These are phyloP conservation scores for Amphipyra berbera DNA, from an alignment of 2,888 invertebrate genomes.

Conservation along the genomic window DNA sequence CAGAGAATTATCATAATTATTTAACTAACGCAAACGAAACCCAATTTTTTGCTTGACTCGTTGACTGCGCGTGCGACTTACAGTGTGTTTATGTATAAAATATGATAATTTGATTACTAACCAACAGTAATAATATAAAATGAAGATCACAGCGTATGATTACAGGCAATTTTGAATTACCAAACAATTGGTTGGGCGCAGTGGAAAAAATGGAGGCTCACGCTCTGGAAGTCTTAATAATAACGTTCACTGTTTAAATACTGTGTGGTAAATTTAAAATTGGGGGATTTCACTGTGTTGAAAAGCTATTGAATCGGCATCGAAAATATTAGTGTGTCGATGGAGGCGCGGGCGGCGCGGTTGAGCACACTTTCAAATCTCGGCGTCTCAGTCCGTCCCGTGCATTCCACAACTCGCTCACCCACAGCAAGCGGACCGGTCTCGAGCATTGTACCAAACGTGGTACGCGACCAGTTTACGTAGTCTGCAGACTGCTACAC, in stretches of 20 bases:
- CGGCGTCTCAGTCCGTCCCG: conserved; percentile 80
- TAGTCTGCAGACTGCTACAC: conserved; percentile 68
- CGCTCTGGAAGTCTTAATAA: conserved; percentile 56
- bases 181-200: conserved; percentile 71
- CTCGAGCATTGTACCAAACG: conserved; percentile 86
- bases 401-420: conserved; percentile 89
- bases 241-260: conserved; percentile 31
- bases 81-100: conserved; percentile 67
- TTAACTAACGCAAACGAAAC: conserved; percentile 43
- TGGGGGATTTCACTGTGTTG: conserved; percentile 46
- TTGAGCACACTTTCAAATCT: conserved; percentile 86
- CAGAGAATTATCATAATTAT: conserved; percentile 53
- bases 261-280: conserved; percentile 37
- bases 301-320: conserved; percentile 57
- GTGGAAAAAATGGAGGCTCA: conserved; percentile 64
- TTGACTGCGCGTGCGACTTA: conserved; percentile 56
- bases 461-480: conserved; percentile 75
- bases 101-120: conserved; percentile 78
- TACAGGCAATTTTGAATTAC: conserved; percentile 77
- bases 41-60: conserved; percentile 54
- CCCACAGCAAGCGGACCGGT: conserved; percentile 88
- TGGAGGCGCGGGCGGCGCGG: conserved; percentile 61
- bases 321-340: conserved; percentile 73
- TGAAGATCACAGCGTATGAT: conserved; percentile 71
- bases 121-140: conserved; percentile 70